Evolutionary conservation across 2,113 vertebrate species (phyloP).

Genomic region (Oreochromis niloticus): DNA sequence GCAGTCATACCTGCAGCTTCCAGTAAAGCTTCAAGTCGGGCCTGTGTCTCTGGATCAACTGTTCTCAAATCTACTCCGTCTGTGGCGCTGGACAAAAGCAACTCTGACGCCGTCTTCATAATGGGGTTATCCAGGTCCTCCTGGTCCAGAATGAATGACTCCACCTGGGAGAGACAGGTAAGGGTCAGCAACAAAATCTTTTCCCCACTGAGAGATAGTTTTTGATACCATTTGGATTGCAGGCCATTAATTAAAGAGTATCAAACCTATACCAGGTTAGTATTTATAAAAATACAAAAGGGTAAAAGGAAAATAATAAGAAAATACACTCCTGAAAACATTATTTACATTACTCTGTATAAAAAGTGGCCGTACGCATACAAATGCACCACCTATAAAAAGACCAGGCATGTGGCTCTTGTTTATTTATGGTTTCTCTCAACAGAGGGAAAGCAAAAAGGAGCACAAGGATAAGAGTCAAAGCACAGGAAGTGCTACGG

Average conservation of each 20-base stretch:
- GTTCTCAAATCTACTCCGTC: constrained; percentile 94
- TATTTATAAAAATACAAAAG: neutral
- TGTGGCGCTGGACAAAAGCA: constrained; percentile 91
- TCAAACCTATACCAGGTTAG: neutral
- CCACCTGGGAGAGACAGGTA: constrained; percentile 74
- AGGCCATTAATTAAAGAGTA: neutral
- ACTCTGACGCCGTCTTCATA: constrained; percentile 95
- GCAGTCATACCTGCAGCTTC: constrained; percentile 90
- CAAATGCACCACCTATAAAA: constrained; percentile 3
- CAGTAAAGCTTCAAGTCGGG: constrained; percentile 91
- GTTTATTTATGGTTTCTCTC: constrained; percentile 37
- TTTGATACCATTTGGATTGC: neutral
- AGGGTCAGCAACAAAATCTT: neutral
- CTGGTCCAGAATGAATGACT: constrained; percentile 99
- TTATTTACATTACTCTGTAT: neutral
- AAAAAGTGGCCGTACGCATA: neutral
- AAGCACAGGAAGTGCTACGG: constrained; percentile 1
- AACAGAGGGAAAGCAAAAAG: neutral
- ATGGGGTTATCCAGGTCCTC: constrained; percentile 98
- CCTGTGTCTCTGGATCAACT: constrained; percentile 97
- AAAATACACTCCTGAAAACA: neutral
- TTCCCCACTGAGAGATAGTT: neutral
- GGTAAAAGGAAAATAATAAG: neutral
- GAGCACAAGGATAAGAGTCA: constrained; percentile 4
- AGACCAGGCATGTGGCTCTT: neutral